Evolutionary conservation across 2,888 invertebrate species (phyloP).

Genomic region (Pinctada fucata): DNA sequence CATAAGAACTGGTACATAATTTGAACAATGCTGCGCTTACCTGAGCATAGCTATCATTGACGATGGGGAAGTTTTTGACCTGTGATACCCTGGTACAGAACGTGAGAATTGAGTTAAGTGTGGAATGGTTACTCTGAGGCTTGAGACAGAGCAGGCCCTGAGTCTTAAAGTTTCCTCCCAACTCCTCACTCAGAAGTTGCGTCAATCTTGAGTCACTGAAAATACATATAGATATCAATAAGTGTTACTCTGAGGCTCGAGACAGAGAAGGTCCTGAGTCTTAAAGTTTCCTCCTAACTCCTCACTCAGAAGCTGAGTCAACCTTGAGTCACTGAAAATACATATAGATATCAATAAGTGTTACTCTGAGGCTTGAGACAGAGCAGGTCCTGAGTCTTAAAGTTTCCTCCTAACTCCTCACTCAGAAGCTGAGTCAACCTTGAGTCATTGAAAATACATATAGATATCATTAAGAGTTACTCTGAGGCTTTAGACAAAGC

Average conservation of each 20-base stretch:
- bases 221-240: conserved; percentile 3
- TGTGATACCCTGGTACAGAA: conserved; percentile 65
- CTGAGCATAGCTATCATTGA: conserved; percentile 74
- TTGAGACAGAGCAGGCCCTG: conserved; percentile 70
- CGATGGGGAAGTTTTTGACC: conserved; percentile 73
- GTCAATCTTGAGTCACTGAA: conserved; percentile 72
- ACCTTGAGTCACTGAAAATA: conserved; percentile 68
- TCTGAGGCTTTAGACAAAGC: conserved; percentile 66
- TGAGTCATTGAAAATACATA: conserved; percentile 66
- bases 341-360: background rate
- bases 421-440: conserved; percentile 69
- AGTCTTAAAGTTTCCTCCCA: conserved; percentile 75
- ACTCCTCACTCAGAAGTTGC: conserved; percentile 68
- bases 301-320: conserved; percentile 70
- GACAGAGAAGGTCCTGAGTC: conserved; percentile 70
- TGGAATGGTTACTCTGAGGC: conserved; percentile 59
- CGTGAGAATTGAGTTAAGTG: conserved; percentile 60
- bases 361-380: conserved; percentile 63
- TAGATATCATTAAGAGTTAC: no score
- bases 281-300: conserved; percentile 75
- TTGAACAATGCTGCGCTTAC: conserved; percentile 47
- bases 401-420: conserved; percentile 75
- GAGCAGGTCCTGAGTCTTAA: conserved; percentile 70
- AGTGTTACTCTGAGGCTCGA: conserved; percentile 54
- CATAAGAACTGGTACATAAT: no score